A percentile compares a stretch with the other conserved stretches of the same genome.
Conservation (phyloP, 2,797 vertebrate genomes). For the Carcharodon carcharias region DNA sequence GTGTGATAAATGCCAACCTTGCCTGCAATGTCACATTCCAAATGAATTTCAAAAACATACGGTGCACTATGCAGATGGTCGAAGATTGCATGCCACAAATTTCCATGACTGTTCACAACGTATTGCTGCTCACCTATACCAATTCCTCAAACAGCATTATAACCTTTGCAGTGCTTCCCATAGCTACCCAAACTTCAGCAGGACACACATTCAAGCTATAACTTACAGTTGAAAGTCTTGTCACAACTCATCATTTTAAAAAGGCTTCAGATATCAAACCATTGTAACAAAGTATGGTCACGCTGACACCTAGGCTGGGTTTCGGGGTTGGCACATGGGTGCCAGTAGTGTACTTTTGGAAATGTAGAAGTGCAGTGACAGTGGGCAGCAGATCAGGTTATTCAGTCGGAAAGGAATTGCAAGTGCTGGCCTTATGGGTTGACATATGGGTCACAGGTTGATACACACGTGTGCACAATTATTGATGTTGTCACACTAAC, state of each 20-base stretch:
- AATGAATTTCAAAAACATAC: background rate
- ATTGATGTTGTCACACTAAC: background rate
- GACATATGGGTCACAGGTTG: background rate
- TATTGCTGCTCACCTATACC: background rate
- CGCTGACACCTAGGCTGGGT: background rate
- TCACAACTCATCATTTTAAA: background rate
- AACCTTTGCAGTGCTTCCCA: background rate
- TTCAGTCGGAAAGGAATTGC: background rate
- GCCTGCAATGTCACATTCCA: background rate
- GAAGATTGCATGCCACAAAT: background rate
- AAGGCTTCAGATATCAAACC: background rate
- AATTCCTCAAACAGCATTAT: background rate
- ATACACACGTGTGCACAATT: background rate
- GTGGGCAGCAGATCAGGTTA: background rate
- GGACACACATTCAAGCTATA: background rate
- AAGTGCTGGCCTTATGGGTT: background rate
- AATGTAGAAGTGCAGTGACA: background rate
- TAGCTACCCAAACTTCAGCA: background rate
- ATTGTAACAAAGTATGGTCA: background rate
- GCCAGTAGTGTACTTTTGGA: background rate
- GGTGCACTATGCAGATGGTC: background rate
- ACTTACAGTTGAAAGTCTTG: background rate
- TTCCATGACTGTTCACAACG: background rate
- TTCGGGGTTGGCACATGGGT: background rate
- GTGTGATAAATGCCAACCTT: background rate